Evolutionary conservation across 2,797 vertebrate genomes (phyloP), one percentile per base, ranked within the genome.

Genomic region (Macroramphosus scolopax): DNA sequence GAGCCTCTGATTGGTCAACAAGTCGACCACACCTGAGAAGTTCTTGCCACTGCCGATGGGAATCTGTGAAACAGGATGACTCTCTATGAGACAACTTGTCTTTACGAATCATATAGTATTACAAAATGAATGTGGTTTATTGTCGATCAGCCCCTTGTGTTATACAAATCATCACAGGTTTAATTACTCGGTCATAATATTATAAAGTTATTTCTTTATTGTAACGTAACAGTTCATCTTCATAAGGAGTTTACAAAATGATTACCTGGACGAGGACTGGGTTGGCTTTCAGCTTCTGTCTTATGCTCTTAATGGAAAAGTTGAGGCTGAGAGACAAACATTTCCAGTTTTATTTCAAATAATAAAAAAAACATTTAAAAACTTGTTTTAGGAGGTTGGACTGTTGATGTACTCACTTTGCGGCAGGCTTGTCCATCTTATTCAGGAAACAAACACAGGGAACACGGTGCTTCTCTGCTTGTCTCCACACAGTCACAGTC

Each of bases 371-470:
- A 28, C 0, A 22, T 5, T 8, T 17, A 18, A 28, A 26, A 7
- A 25, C 1, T 1, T n/a, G 3, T 10, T 6, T n/a, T 16, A 13
- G 8, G 1, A 18, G 2, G 7, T 5, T 0, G 0, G 9, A 32
- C 0, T 12, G 25, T 18, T 5, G 0, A 17, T 12, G 55, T 17
- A 25, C 71, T 80, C 85, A 98, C 96, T 92, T 94, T 52, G 95
- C 96, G 65, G 87, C 88, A 61, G 55, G 87, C 77, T 99, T 99
- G 77, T 99, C 97, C 96, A 99, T 99, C 84, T 99, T 98, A 78
- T 99, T 99, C 53, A 99, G 84, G 85, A 98, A 99, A 63, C 95
- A 98, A 51, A 99, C 76, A 26, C 95, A 92, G 25, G 96, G 97
- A 44, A 97, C 77, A 9, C 82, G 80, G 72, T 99, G 92, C 66